Conservation (phyloP, 2,797 vertebrate genomes). For the Lepidocolaptes lacrymiger region DNA sequence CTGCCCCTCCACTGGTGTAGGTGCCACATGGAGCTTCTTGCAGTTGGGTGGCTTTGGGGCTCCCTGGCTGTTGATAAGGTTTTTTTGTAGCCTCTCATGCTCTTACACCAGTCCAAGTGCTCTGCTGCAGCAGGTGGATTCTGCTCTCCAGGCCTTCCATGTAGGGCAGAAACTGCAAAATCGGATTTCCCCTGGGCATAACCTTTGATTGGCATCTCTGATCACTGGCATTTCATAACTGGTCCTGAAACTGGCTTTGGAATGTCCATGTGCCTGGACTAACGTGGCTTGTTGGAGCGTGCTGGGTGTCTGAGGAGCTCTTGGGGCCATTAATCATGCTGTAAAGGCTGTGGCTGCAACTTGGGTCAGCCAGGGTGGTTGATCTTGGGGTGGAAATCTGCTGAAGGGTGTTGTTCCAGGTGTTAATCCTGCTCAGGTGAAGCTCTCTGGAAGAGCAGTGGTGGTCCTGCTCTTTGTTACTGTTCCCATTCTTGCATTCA, state of each 20-base stretch:
- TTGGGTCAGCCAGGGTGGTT: neutral
- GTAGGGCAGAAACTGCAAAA: neutral
- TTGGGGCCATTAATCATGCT: neutral
- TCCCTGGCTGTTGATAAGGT: neutral
- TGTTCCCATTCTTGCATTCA: neutral
- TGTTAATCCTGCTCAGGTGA: neutral
- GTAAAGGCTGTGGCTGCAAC: neutral
- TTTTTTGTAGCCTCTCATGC: neutral
- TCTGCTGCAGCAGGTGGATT: neutral
- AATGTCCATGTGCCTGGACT: neutral
- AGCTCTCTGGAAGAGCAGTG: neutral
- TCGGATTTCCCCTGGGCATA: neutral
- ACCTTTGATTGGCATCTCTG: neutral
- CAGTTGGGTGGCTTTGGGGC: neutral
- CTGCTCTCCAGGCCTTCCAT: neutral
- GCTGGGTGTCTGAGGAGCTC: neutral
- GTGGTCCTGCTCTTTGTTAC: neutral
- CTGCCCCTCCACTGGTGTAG: neutral
- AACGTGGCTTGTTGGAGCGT: neutral
- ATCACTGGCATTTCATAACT: fast-evolving
- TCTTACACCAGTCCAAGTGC: neutral
- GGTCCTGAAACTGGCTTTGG: neutral
- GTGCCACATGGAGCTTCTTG: neutral
- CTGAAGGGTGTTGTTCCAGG: neutral
- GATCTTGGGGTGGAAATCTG: neutral